These are phyloP conservation scores for Philaethria dido DNA, from an alignment of 2,888 invertebrate species.

Conservation along the genomic window DNA sequence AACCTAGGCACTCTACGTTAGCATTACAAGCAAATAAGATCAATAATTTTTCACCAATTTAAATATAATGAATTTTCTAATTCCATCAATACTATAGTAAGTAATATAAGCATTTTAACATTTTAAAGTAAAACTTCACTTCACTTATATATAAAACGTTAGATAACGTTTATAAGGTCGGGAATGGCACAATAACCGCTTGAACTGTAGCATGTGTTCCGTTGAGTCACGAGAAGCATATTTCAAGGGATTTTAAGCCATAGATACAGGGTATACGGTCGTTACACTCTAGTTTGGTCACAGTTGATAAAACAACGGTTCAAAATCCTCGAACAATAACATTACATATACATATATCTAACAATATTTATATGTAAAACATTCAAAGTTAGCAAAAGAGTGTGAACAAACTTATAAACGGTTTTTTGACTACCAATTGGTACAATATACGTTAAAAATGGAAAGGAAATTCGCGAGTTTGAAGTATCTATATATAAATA, in stretches of 20 bases:
- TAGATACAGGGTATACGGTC: constrained; percentile 5
- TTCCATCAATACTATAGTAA: too few species aligned
- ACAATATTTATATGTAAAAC: not conserved
- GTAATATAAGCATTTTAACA: too few species aligned
- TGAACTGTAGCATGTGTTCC: constrained; percentile 34
- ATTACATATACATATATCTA: constrained; percentile 24
- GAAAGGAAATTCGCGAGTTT: too few species aligned
- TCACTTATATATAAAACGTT: not conserved
- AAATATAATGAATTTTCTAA: too few species aligned
- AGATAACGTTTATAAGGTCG: constrained; percentile 14
- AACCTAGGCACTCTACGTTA: too few species aligned
- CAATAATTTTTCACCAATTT: too few species aligned
- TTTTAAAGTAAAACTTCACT: not conserved
- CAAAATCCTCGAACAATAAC: constrained; percentile 40
- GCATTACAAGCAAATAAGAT: too few species aligned
- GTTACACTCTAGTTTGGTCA: not conserved
- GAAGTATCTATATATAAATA: too few species aligned
- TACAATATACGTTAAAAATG: too few species aligned
- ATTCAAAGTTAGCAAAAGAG: not conserved
- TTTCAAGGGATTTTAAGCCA: constrained; percentile 20
- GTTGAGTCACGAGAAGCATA: not conserved
- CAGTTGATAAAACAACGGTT: constrained; percentile 29
- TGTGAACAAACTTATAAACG: not conserved
- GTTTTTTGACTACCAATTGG: not conserved
- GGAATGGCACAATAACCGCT: constrained; percentile 35